Conservation (phyloP, 2,888 invertebrate genomes). For the Apeira syringaria region DNA sequence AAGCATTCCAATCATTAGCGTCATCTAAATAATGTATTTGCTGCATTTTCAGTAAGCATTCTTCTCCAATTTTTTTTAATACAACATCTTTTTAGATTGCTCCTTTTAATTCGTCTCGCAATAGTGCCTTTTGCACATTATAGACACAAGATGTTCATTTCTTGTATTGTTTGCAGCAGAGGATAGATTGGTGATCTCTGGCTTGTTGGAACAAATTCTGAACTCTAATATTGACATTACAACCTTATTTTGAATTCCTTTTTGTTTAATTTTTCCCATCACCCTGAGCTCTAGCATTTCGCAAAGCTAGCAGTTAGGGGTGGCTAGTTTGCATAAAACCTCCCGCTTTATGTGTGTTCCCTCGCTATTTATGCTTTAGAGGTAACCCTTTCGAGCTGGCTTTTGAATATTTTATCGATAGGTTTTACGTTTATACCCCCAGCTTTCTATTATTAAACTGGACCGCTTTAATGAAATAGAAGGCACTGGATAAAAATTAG, state of each 20-base stretch:
- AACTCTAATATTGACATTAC: constrained; percentile 6
- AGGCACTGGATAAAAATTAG: no score
- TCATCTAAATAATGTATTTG: no score
- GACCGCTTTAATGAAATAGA: not conserved
- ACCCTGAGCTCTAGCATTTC: constrained; percentile 4
- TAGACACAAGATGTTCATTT: no score
- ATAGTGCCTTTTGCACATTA: no score
- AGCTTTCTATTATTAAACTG: not conserved
- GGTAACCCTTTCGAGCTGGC: constrained; percentile 14
- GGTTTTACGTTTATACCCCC: not conserved
- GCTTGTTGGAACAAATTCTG: not conserved
- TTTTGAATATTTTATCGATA: constrained; percentile 21
- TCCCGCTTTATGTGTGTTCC: constrained; percentile 14
- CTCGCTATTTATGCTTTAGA: constrained; percentile 6
- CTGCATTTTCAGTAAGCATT: no score
- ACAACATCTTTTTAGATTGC: no score
- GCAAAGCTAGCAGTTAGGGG: constrained; percentile 15
- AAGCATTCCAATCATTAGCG: no score
- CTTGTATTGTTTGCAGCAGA: no score
- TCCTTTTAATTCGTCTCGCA: no score
- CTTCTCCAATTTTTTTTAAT: no score
- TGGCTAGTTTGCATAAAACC: constrained; percentile 19
- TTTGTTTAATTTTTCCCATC: constrained; percentile 3
- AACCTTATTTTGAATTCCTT: constrained; percentile 4
- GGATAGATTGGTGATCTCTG: no score